Evolutionary conservation across 1,140 invertebrate species (phyloP).

Genomic region (Aporrectodea caliginosa): DNA sequence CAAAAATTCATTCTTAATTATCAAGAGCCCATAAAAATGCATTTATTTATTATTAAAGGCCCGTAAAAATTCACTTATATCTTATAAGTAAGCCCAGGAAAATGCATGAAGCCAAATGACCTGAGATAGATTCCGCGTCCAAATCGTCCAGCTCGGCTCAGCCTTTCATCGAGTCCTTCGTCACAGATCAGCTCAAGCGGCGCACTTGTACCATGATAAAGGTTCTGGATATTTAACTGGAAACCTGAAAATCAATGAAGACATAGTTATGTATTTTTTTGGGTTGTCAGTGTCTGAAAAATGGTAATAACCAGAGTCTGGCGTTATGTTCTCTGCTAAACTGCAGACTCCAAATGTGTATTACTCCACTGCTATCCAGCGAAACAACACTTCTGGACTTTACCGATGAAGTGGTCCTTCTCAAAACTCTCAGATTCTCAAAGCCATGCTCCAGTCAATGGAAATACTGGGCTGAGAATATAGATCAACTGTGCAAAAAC

Average conservation of each 20-base stretch:
- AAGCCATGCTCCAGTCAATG: too few species aligned
- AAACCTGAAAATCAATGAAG: conserved; percentile 14
- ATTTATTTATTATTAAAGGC: background rate
- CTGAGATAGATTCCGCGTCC: conserved; percentile 21
- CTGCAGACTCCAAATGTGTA: too few species aligned
- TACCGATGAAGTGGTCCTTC: background rate
- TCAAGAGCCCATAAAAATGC: background rate
- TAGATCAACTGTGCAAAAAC: too few species aligned
- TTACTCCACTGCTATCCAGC: background rate
- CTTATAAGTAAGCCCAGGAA: background rate
- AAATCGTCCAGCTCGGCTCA: conserved; percentile 9
- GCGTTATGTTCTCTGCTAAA: background rate
- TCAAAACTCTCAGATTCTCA: too few species aligned
- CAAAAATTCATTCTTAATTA: background rate
- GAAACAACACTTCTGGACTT: background rate
- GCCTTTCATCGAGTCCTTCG: conserved; percentile 17
- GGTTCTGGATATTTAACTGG: conserved; percentile 1
- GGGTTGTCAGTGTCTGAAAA: background rate
- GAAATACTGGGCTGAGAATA: too few species aligned
- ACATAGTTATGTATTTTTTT: background rate
- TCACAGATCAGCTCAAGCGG: conserved; percentile 5
- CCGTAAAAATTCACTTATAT: background rate
- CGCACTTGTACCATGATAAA: conserved; percentile 22
- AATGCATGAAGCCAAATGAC: background rate
- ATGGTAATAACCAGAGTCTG: too few species aligned